phyloP scores from a whole-genome alignment of 2,888 invertebrate species.

The Nomada lathburiana region DNA sequence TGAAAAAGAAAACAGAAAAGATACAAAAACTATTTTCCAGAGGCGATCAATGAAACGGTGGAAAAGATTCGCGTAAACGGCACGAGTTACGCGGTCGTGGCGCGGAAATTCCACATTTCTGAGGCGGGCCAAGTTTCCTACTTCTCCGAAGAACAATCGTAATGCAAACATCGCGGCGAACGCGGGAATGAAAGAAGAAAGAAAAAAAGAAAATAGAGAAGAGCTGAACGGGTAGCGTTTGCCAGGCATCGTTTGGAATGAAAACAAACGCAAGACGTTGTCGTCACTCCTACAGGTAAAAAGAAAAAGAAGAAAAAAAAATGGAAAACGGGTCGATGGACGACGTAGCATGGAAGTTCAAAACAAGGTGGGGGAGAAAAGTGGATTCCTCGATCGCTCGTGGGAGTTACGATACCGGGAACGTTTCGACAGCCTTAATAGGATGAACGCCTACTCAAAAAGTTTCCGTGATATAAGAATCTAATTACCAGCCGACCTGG shows the following conservation, averaged over 20 bases:
- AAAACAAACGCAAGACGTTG: slow-evolving; percentile 27
- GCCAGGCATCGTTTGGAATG: slow-evolving; percentile 36
- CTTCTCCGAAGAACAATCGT: slow-evolving; percentile 34
- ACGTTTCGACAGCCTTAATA: slow-evolving; percentile 46
- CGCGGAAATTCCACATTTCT: neutral
- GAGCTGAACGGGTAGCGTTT: neutral
- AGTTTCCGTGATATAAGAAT: slow-evolving; percentile 53
- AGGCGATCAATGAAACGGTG: neutral
- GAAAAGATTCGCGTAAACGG: neutral
- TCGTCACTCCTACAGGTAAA: neutral
- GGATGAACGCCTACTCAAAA: slow-evolving; percentile 48
- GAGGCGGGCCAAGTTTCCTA: neutral
- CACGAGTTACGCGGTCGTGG: neutral
- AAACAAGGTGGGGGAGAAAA: neutral
- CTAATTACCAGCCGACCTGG: slow-evolving; percentile 43
- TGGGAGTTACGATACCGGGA: slow-evolving; percentile 45
- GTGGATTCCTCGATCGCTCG: slow-evolving; percentile 32
- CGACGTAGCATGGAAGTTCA: neutral
- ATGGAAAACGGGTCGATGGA: neutral
- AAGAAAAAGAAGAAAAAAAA: neutral
- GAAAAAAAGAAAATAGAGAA: neutral
- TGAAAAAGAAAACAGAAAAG: neutral
- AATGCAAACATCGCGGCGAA: slow-evolving; percentile 26
- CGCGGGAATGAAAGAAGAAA: neutral
- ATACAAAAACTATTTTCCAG: neutral